A percentile compares a stretch with the other conserved stretches of the same genome.
phyloP scores from a whole-genome alignment of 2,113 vertebrate species.

The Podocnemis expansa region DNA sequence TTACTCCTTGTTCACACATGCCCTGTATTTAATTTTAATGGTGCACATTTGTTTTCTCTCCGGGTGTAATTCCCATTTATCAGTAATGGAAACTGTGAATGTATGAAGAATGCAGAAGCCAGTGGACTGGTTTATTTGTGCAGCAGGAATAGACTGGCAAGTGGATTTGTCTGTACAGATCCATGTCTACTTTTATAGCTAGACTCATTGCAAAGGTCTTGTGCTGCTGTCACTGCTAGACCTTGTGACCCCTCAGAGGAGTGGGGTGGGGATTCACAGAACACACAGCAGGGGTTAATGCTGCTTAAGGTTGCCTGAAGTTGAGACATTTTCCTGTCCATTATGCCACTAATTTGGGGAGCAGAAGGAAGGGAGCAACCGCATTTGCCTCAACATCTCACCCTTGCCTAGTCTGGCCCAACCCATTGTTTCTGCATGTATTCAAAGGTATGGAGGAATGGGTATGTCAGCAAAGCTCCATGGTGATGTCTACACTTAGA shows the following conservation, averaged over 20 bases:
- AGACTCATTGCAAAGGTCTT: neutral
- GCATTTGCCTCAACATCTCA: neutral
- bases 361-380: neutral
- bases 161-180: neutral
- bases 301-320: neutral
- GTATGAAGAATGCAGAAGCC: neutral
- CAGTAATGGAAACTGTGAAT: neutral
- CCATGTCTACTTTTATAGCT: neutral
- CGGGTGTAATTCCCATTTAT: neutral
- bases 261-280: neutral
- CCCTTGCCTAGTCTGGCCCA: neutral
- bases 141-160: neutral
- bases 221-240: neutral
- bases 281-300: neutral
- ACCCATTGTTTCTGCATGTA: neutral
- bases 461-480: neutral
- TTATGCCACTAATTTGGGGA: neutral
- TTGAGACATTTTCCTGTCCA: too few relatives aligned
- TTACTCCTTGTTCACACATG: neutral
- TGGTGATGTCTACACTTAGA: too few relatives aligned
- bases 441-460: neutral
- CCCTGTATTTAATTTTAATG: neutral
- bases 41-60: neutral
- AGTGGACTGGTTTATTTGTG: neutral
- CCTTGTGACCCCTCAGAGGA: neutral